These are phyloP conservation scores for Sigmodon hispidus DNA, from an alignment of 2,113 vertebrate genomes.

Conservation along the genomic window DNA sequence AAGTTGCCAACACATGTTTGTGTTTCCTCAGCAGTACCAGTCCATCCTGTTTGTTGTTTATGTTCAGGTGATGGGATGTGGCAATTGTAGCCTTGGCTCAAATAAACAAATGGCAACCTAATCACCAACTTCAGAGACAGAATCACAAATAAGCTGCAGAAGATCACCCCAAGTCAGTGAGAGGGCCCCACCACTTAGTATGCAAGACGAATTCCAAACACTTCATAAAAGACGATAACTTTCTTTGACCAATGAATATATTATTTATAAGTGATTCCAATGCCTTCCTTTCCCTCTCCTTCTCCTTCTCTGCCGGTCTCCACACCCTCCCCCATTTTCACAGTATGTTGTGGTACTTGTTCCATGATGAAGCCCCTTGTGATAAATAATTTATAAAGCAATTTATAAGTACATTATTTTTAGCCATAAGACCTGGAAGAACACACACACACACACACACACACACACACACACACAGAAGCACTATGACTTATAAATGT, in stretches of 20 bases:
- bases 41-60: slow-evolving; percentile 83
- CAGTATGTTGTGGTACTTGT: slow-evolving; percentile 80
- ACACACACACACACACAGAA: slow-evolving; percentile 11
- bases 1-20: slow-evolving; percentile 78
- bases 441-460: slow-evolving; percentile 79
- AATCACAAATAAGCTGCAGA: slow-evolving; percentile 74
- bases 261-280: slow-evolving; percentile 85
- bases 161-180: slow-evolving; percentile 53
- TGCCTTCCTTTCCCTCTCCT: slow-evolving; percentile 76
- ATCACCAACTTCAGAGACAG: slow-evolving; percentile 81
- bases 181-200: slow-evolving; percentile 75
- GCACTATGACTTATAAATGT: neutral
- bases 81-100: slow-evolving; percentile 83
- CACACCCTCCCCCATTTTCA: slow-evolving; percentile 70
- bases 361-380: slow-evolving; percentile 84
- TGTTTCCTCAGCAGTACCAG: slow-evolving; percentile 69
- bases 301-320: slow-evolving; percentile 71
- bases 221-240: slow-evolving; percentile 88
- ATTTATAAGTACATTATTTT: slow-evolving; percentile 90
- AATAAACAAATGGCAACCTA: slow-evolving; percentile 84
- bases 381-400: slow-evolving; percentile 90
- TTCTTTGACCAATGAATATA: slow-evolving; percentile 88
- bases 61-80: slow-evolving; percentile 84
- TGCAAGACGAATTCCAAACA: slow-evolving; percentile 85
- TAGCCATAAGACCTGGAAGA: slow-evolving; percentile 83